Evolutionary conservation across 2,113 vertebrate species (phyloP), one percentile per base, ranked within the genome.

Genomic region (Chaetops frenatus): DNA sequence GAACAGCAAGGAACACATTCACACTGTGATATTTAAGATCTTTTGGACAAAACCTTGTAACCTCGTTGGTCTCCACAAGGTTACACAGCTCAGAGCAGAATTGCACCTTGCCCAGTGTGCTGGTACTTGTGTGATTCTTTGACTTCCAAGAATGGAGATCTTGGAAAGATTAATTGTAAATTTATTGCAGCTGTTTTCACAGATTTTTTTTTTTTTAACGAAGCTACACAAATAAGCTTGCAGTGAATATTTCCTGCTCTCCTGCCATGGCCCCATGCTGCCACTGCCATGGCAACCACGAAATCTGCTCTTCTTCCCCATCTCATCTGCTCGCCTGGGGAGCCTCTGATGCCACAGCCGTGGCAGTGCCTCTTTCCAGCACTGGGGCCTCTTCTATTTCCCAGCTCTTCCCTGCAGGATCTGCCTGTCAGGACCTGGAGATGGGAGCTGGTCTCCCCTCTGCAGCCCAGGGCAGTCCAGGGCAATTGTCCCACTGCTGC

Each of bases 271-370:
- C 82, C 92, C 71, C 86, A 86, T 94, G 95, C 94, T 95, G 79
- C 92, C 95, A 96, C 92, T 96, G 82, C 94, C 94, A 95, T 96
- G 88, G 91, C 94, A 95, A 97, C 95, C 77, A 88, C 0, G 0
- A 14, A 65, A 88, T 86, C 76, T 66, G 73, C n/a, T 87, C 71
- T 88, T 24, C 38, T 77, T 83, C 24, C 51, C 51, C 35, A 19
- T 42, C 69, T 81, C 25, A 15, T 38, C 76, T 78, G 54, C 64
- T 65, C 1, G 1, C 33, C 70, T 79, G 66, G 44, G 44, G 19
- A 90, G 10, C 28, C 44, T 65, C 48, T 57, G 89, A 36, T 88
- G 80, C 60, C 61, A 35, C 22, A 2, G 54, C 17, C 4, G 0
- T 36, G 67, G 58, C 50, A 64, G 21, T 15, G 83, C 29, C 44